Base-by-base conservation (phyloP, 2,797 vertebrate genomes). In the Hapalemur alaotrensis region DNA sequence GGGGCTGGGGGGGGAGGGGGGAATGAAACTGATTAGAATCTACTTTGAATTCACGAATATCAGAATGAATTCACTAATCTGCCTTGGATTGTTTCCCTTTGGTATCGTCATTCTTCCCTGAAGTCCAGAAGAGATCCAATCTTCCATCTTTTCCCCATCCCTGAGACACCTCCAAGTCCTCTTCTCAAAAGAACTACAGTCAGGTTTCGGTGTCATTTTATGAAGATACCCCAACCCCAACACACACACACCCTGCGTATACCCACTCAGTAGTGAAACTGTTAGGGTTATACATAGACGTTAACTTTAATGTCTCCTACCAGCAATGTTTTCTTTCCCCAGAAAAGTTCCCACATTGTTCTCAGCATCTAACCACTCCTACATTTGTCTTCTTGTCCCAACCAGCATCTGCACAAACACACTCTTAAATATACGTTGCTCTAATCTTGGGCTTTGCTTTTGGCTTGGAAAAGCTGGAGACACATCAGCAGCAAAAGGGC, bases 401-500 rank as follows among this genome's bases (percentile, higher is more conserved):
- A 46, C 91, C 96, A 95, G 65, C 54, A 57, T 59, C 73, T 96
- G 59, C 90, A 93, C 54, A 78, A 43, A 95, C 84, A 95, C 91
- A 76, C 50, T 90, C 79, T 67, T 81, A 91, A 91, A 50, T 78
- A 76, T 69, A 89, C 1, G 11, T 75, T 90, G 54, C 88, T 89
- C 48, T 93, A 95, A 72, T 91, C 95, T 38, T 65, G n/a, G 63
- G 69, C 91, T 59, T 89, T 83, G 32, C 75, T 69, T 69, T 76
- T 14, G 82, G 86, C 72, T 70, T 70, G 96, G 81, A 95, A 98
- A 97, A 93, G 2, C 57, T 43, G 75, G 87, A 93, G 46, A 70
- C 52, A 90, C 84, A 65, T 15, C 81, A 63, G 1, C 89, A 94
- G 72, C 75, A 81, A 59, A 72, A 84, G 86, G 86, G 67, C 93